Evolutionary conservation across 1,140 invertebrate genomes (phyloP), one percentile per base, ranked within the genome.

Genomic region (Lithobius niger): DNA sequence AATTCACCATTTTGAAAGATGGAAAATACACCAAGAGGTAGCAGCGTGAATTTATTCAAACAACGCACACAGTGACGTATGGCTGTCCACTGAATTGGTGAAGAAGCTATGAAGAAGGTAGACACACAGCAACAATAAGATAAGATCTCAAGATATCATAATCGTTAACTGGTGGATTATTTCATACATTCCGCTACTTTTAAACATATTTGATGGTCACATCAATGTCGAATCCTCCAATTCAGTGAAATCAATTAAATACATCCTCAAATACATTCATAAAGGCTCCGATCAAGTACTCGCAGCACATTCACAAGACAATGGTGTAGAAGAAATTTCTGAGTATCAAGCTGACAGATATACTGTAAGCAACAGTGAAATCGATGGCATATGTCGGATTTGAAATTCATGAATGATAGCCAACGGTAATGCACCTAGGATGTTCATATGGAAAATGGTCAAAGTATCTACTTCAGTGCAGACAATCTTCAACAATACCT

Each of bases 21-120:
- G n/a, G n/a, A n/a, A n/a, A n/a, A n/a, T n/a, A n/a, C n/a, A n/a
- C n/a, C n/a, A n/a, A n/a, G n/a, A n/a, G n/a, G n/a, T n/a, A n/a
- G n/a, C n/a, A n/a, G n/a, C n/a, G n/a, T n/a, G n/a, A n/a, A n/a
- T n/a, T n/a, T n/a, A n/a, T n/a, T n/a, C n/a, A n/a, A n/a, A n/a
- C n/a, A n/a, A n/a, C n/a, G n/a, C n/a, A n/a, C n/a, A n/a, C n/a
- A n/a, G n/a, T n/a, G n/a, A n/a, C 52, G 25, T 47, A 62, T 63
- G 62, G 59, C 16, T 65, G 61, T 59, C 60, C 64, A 27, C 44
- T 42, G 24, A 61, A 65, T 52, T 25, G 61, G 3, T 42, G 62
- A 6, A 24, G 49, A 28, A 22, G 19, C 21, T 2, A 22, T 10
- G n/a, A 2, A 28, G n/a, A 51, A 6, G 27, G 27, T 28, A 25